These are phyloP conservation scores for Oncorhynchus kisutch DNA, from an alignment of 2,113 vertebrate genomes.

Conservation along the genomic window DNA sequence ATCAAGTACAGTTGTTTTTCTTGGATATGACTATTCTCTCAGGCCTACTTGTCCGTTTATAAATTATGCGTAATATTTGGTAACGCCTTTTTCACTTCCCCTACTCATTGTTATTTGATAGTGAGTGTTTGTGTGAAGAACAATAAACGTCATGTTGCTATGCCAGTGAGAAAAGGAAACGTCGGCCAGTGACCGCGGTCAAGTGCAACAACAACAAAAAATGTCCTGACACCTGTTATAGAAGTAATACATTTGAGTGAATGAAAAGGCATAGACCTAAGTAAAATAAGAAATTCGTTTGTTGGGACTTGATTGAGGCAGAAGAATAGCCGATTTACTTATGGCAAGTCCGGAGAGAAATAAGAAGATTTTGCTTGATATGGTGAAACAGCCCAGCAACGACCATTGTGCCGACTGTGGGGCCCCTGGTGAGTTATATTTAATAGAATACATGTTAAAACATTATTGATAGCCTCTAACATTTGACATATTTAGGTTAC, in stretches of 20 bases:
- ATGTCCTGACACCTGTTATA: slow-evolving; percentile 23
- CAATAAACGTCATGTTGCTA: slow-evolving; percentile 60
- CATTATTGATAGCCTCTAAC: not conserved
- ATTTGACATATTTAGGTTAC: too few relatives aligned
- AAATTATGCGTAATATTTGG: not conserved
- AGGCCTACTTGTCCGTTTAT: not conserved
- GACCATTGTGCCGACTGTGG: slow-evolving; percentile 83
- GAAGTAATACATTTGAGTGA: not conserved
- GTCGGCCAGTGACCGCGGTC: slow-evolving; percentile 1
- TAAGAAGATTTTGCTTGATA: slow-evolving; percentile 78
- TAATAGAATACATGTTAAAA: not conserved
- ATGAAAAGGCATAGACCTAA: slow-evolving; percentile 39
- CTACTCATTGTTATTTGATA: slow-evolving; percentile 59
- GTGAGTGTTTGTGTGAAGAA: slow-evolving; percentile 56
- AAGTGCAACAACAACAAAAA: slow-evolving; percentile 18
- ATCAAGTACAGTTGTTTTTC: not conserved
- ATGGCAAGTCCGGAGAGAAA: slow-evolving; percentile 78
- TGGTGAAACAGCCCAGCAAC: slow-evolving; percentile 75
- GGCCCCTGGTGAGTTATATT: slow-evolving; percentile 71
- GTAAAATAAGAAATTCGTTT: slow-evolving; percentile 11
- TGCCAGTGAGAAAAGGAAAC: slow-evolving; percentile 53
- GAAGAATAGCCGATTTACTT: slow-evolving; percentile 18
- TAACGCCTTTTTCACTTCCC: slow-evolving; percentile 64
- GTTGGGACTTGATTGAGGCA: slow-evolving; percentile 27
- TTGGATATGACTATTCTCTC: not conserved